Evolutionary conservation across 2,113 vertebrate genomes (phyloP).

Genomic region (Gallinago jamesoni): DNA sequence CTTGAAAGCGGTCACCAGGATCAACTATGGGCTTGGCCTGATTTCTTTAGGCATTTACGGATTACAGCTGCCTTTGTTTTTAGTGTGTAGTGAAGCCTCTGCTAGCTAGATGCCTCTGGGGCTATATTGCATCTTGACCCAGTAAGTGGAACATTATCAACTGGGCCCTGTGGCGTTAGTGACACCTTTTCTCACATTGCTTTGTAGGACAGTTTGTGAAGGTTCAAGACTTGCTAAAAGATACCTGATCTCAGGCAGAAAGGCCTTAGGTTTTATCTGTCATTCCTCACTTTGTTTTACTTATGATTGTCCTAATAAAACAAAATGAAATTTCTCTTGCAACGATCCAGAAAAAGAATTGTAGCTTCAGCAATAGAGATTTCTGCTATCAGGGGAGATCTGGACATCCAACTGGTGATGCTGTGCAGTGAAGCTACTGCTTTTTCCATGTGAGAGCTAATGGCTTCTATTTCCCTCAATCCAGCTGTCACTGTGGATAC

Average conservation of each 20-base stretch:
- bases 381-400: background rate
- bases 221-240: background rate
- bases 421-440: background rate
- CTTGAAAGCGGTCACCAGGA: background rate
- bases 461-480: background rate
- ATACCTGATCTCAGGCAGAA: background rate
- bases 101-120: background rate
- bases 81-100: background rate
- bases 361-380: background rate
- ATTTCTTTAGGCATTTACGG: background rate
- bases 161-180: background rate
- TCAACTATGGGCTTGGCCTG: background rate
- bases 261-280: background rate
- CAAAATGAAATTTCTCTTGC: background rate
- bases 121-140: background rate
- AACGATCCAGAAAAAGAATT: background rate
- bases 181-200: background rate
- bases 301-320: background rate
- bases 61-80: background rate
- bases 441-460: background rate
- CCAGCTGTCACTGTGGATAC: background rate
- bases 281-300: background rate
- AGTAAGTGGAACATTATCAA: background rate
- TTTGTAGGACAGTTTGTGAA: background rate
- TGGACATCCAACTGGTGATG: background rate